Evolutionary conservation across 2,888 invertebrate species (phyloP), one percentile per base, ranked within the genome.

Genomic region (Heliconius cydno): DNA sequence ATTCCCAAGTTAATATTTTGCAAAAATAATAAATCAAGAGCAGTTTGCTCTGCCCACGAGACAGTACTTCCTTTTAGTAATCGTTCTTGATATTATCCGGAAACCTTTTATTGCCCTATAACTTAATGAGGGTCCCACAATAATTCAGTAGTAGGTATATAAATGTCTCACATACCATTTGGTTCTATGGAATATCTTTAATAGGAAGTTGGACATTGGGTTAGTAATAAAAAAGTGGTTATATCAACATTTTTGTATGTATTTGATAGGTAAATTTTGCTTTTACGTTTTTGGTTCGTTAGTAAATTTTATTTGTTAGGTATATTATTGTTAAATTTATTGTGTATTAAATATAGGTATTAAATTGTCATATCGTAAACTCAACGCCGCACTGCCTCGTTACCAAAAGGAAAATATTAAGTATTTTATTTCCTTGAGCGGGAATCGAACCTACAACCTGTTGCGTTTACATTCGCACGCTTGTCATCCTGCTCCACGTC

Each of bases 31-130:
- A 80, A 81, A 81, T 81, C 79, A 79, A 67, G 75, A 79, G 30
- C 81, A 77, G 77, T 74, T 76, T 75, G 71, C 70, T 30, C 60
- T 57, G 74, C 71, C 77, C 79, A 82, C 67, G 80, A 80, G 80
- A 82, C 79, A 80, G 34, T 76, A 84, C 84, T 86, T 84, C 87
- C 88, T 86, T 84, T 86, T 85, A 83, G 85, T 87, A 87, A 89
- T 88, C 87, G 84, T 86, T 87, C 83, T 88, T 87, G 89, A 91
- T 90, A 92, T 92, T 90, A 88, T 86, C 87, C 89, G 91, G 91
- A 92, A 92, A 91, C 87, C 86, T 92, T 92, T 92, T 92, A 92
- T 91, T 86, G 88, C 87, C 85, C 88, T 88, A 90, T 92, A 89
- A 90, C 87, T 87, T 90, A 91, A 92, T 91, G 87, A 90, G 81